Conservation (phyloP, 2,888 invertebrate genomes). For the Bombylius discolor region DNA sequence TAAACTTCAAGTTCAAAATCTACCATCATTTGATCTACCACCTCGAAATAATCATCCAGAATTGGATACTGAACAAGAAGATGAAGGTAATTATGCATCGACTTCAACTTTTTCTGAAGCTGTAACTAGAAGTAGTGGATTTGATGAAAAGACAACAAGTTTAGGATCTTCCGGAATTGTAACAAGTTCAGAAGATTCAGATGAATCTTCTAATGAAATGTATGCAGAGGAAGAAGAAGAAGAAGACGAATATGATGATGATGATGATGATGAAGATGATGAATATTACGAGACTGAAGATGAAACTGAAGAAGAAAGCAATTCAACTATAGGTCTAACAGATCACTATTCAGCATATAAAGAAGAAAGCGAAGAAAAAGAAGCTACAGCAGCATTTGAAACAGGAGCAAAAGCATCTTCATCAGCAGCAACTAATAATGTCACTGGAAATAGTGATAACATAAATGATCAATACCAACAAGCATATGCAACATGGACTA, state of each 20-base stretch:
- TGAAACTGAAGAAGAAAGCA: conserved; percentile 1
- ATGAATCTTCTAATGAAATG: conserved; percentile 5
- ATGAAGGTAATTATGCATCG: not conserved
- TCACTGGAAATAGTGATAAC: not conserved
- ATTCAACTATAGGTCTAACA: no score
- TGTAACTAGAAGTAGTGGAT: conserved; percentile 25
- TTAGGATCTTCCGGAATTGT: conserved; percentile 30
- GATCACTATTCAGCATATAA: not conserved
- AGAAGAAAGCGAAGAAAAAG: not conserved
- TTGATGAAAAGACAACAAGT: conserved; percentile 26
- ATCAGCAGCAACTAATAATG: no score
- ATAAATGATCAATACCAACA: conserved; percentile 11
- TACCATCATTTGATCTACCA: not conserved
- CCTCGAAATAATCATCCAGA: not conserved
- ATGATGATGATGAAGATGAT: conserved; percentile 2
- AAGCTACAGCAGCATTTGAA: no score
- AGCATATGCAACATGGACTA: conserved; percentile 20
- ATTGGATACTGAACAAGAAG: not conserved
- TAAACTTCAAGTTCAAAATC: not conserved
- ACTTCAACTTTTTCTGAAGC: not conserved
- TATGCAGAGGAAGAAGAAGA: conserved; percentile 7
- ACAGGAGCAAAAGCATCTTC: no score
- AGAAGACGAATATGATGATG: conserved; percentile 6
- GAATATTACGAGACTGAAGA: conserved; percentile 3
- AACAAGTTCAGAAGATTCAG: conserved; percentile 16